phyloP scores from a whole-genome alignment of 1,140 invertebrate genomes.

The Drosophila erecta region DNA sequence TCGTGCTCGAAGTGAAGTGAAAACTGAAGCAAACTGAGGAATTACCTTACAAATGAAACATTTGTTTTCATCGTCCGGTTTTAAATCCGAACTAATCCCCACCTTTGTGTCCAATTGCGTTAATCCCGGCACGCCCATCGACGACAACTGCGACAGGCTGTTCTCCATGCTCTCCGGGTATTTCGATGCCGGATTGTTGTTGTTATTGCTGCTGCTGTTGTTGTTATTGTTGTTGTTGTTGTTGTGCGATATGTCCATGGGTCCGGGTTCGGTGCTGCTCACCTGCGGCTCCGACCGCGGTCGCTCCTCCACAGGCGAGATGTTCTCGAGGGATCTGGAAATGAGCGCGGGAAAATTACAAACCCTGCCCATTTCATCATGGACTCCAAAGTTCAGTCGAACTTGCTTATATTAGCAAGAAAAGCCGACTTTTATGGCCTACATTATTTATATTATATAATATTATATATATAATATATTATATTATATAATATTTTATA shows the following conservation, averaged over 20 bases:
- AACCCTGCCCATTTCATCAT: no score
- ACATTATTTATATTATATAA: no score
- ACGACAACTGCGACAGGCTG: slow-evolving; percentile 67
- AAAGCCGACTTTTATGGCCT: no score
- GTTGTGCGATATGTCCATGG: slow-evolving; percentile 73
- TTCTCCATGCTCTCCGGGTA: slow-evolving; percentile 74
- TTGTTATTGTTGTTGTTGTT: slow-evolving; percentile 77
- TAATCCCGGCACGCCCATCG: slow-evolving; percentile 78
- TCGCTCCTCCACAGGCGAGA: slow-evolving; percentile 73
- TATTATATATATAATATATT: no score
- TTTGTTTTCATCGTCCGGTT: slow-evolving; percentile 85
- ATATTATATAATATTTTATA: no score
- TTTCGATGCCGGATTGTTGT: slow-evolving; percentile 69
- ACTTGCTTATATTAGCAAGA: no score
- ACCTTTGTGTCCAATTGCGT: slow-evolving; percentile 84
- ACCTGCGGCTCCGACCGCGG: slow-evolving; percentile 82
- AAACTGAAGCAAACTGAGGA: slow-evolving; percentile 81
- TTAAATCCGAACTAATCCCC: slow-evolving; percentile 84
- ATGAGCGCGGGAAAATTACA: no score
- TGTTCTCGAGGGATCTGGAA: slow-evolving; percentile 68
- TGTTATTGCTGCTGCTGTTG: slow-evolving; percentile 56
- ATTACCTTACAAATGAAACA: slow-evolving; percentile 85
- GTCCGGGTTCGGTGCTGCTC: slow-evolving; percentile 75
- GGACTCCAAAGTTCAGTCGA: no score
- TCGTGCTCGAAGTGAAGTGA: slow-evolving; percentile 47